A percentile compares a stretch with the other conserved stretches of the same genome.
Conservation (phyloP, 2,113 vertebrate species). For the Ahaetulla prasina region DNA sequence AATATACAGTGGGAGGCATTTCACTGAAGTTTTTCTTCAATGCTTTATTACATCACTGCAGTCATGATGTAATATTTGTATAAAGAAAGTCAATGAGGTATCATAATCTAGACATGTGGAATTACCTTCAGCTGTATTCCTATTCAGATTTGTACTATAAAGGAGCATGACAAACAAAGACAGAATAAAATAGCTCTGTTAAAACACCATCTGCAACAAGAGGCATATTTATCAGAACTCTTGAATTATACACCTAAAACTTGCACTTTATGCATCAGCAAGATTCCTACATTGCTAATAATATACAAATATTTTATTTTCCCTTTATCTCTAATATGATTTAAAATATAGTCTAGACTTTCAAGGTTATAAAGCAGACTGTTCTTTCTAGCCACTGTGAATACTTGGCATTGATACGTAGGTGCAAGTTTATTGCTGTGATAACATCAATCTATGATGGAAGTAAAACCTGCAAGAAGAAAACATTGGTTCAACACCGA, state of each 20-base stretch:
- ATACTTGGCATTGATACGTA: neutral
- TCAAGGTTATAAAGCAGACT: neutral
- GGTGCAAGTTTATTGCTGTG: neutral
- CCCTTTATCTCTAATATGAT: neutral
- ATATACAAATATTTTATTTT: neutral
- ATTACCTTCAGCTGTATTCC: slow-evolving; percentile 95
- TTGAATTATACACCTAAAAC: slow-evolving; percentile 42
- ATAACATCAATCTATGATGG: neutral
- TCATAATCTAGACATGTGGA: slow-evolving; percentile 71
- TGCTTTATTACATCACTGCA: slow-evolving; percentile 81
- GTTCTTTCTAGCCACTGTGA: neutral
- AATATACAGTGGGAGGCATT: slow-evolving; percentile 62
- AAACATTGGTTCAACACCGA: neutral
- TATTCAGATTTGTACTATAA: slow-evolving; percentile 99
- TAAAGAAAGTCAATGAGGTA: slow-evolving; percentile 82
- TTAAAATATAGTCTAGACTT: neutral
- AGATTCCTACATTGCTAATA: slow-evolving; percentile 10
- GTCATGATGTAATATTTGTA: slow-evolving; percentile 80
- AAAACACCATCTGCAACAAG: slow-evolving; percentile 72
- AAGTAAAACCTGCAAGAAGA: neutral
- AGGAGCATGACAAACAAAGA: slow-evolving; percentile 91
- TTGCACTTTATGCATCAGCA: slow-evolving; percentile 18
- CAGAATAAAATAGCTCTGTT: slow-evolving; percentile 95
- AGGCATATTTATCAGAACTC: slow-evolving; percentile 64
- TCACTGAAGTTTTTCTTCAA: slow-evolving; percentile 60